phyloP scores from a whole-genome alignment of 2,113 vertebrate species.

The Aptenodytes patagonicus region DNA sequence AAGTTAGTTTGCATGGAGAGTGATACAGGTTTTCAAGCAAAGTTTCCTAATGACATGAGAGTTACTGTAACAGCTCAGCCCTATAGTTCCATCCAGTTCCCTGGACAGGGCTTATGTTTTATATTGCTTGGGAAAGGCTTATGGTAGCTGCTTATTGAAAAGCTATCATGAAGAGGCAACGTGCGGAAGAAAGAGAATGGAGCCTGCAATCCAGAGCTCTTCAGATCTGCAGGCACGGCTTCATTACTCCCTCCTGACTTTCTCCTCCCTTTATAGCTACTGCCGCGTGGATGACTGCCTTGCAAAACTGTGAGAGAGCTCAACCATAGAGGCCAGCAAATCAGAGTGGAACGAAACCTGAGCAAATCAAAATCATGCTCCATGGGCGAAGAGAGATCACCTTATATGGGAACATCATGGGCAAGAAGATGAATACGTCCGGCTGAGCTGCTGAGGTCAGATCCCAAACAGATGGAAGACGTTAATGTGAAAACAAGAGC shows the following conservation, averaged over 20 bases:
- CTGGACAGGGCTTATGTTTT: not conserved
- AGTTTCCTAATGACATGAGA: not conserved
- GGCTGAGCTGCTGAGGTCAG: not conserved
- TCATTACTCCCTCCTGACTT: not conserved
- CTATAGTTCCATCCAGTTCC: not conserved
- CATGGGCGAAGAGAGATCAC: not conserved
- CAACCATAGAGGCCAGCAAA: slow-evolving; percentile 4
- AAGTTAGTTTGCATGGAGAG: not conserved
- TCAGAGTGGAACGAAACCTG: slow-evolving; percentile 23
- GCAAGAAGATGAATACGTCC: not conserved
- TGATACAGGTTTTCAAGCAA: not conserved
- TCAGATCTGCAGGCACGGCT: not conserved
- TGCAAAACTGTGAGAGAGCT: not conserved
- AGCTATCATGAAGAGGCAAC: not conserved
- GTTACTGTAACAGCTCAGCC: not conserved
- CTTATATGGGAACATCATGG: slow-evolving; percentile 56
- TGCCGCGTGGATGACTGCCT: not conserved
- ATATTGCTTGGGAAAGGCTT: not conserved
- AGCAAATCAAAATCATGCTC: slow-evolving; percentile 35
- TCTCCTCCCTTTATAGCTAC: slow-evolving; percentile 3
- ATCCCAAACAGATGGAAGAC: slow-evolving; percentile 29
- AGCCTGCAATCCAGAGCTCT: not conserved
- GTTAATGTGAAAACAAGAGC: not conserved
- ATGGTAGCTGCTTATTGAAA: not conserved
- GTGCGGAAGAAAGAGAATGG: not conserved